These are phyloP conservation scores for Agonopterix alstromeriana DNA, from an alignment of 2,888 invertebrate genomes.

Conservation along the genomic window DNA sequence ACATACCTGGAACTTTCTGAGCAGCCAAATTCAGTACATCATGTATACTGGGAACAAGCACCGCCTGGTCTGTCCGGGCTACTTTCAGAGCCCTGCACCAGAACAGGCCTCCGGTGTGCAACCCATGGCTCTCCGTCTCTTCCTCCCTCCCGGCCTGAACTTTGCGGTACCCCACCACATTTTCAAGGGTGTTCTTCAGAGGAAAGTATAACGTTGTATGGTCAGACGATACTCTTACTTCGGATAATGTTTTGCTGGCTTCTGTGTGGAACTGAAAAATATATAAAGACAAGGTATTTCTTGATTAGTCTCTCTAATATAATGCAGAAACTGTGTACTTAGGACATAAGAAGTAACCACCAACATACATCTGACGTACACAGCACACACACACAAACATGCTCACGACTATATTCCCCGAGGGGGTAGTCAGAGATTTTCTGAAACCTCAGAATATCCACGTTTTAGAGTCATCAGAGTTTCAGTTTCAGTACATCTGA, in stretches of 20 bases:
- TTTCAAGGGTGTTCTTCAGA: constrained; percentile 76
- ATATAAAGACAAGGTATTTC: constrained; percentile 19
- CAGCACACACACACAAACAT: no score
- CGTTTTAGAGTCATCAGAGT: no score
- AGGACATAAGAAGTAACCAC: constrained; percentile 82
- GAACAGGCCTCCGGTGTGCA: constrained; percentile 58
- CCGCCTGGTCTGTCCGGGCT: constrained; percentile 55
- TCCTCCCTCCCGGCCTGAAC: constrained; percentile 63
- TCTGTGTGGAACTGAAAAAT: constrained; percentile 52
- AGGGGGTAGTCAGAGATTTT: no score
- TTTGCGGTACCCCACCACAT: constrained; percentile 81
- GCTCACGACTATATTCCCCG: no score
- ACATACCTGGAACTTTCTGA: constrained; percentile 45
- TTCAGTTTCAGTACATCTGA: no score
- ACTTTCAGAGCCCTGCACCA: constrained; percentile 48
- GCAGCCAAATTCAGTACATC: constrained; percentile 62
- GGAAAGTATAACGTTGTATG: constrained; percentile 80
- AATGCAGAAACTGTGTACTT: constrained; percentile 80
- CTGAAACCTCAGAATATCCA: no score
- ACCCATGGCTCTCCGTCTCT: constrained; percentile 41
- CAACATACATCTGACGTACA: no score
- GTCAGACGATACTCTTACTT: constrained; percentile 73
- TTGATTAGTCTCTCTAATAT: constrained; percentile 73
- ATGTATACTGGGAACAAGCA: constrained; percentile 65
- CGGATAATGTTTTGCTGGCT: constrained; percentile 64